Evolutionary conservation across 2,888 invertebrate genomes (phyloP).

Genomic region (Drosophila bunnanda): DNA sequence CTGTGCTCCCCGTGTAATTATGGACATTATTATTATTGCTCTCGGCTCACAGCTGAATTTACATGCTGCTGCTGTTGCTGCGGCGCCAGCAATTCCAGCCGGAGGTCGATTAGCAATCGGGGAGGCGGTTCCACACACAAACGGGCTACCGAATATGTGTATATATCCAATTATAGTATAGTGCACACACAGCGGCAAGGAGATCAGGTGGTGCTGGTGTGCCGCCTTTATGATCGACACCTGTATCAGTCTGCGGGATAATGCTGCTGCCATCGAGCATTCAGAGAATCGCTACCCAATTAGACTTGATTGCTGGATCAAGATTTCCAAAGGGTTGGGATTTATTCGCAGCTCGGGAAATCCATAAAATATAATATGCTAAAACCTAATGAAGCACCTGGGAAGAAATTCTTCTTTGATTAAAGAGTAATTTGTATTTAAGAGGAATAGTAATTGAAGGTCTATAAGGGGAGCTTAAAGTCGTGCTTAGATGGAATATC

Average conservation of each 20-base stretch:
- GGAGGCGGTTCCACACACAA: slow-evolving; percentile 62
- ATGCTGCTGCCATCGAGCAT: slow-evolving; percentile 7
- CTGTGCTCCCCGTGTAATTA: slow-evolving; percentile 61
- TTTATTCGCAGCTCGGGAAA: not conserved
- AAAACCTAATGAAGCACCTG: slow-evolving; percentile 2
- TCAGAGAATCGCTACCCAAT: slow-evolving; percentile 5
- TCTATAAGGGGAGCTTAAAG: not conserved
- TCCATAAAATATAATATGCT: slow-evolving; percentile 9
- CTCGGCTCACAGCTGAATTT: slow-evolving; percentile 58
- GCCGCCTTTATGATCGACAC: slow-evolving; percentile 41
- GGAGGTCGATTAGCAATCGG: slow-evolving; percentile 60
- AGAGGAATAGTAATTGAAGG: not conserved
- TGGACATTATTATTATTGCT: slow-evolving; percentile 66
- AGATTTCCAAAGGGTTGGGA: not conserved
- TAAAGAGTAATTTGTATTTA: slow-evolving; percentile 44
- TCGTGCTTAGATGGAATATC: no score
- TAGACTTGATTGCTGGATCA: slow-evolving; percentile 24
- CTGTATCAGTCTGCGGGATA: slow-evolving; percentile 20
- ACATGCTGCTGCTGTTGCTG: slow-evolving; percentile 58
- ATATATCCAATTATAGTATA: slow-evolving; percentile 26
- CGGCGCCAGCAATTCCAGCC: slow-evolving; percentile 30
- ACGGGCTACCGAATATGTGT: slow-evolving; percentile 60
- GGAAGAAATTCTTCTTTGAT: not conserved
- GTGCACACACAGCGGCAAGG: slow-evolving; percentile 7
- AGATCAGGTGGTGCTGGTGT: slow-evolving; percentile 19